phyloP scores from a whole-genome alignment of 2,113 vertebrate species.

The Kryptolebias marmoratus region DNA sequence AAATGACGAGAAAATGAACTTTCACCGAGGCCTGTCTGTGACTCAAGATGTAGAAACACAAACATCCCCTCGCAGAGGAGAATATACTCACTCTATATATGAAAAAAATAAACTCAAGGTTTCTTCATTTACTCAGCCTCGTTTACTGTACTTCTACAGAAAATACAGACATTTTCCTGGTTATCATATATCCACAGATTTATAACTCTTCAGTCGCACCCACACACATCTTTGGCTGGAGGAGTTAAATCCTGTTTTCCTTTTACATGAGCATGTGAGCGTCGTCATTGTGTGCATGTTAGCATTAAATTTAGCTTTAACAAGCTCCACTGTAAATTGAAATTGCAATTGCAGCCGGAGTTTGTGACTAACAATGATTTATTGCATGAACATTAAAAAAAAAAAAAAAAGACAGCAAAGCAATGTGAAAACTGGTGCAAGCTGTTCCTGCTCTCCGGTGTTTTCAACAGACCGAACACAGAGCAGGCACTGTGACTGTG shows the following conservation, averaged over 20 bases:
- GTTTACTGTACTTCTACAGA: not conserved
- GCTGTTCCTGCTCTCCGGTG: constrained; percentile 9
- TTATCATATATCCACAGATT: not conserved
- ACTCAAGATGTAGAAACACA: not conserved
- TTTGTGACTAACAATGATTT: constrained; percentile 3
- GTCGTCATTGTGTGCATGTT: constrained; percentile 3
- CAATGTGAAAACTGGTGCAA: constrained; percentile 8
- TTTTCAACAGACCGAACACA: constrained; percentile 20
- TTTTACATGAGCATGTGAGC: not conserved
- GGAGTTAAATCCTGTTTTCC: not conserved
- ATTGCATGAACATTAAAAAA: not conserved
- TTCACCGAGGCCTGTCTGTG: not conserved
- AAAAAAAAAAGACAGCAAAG: not conserved
- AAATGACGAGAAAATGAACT: not conserved
- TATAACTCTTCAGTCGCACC: not conserved
- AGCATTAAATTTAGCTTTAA: constrained; percentile 8
- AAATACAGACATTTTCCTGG: not conserved
- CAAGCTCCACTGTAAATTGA: constrained; percentile 11
- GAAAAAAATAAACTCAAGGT: not conserved
- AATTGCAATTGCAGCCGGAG: constrained; percentile 10
- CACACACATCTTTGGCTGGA: not conserved
- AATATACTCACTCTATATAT: not conserved
- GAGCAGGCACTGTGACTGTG: constrained; percentile 18
- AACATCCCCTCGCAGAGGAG: too few species aligned
- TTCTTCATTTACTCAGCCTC: not conserved